Evolutionary conservation across 1,140 invertebrate species (phyloP), one percentile per base, ranked within the genome.

Genomic region (Sycophaga agraensis): DNA sequence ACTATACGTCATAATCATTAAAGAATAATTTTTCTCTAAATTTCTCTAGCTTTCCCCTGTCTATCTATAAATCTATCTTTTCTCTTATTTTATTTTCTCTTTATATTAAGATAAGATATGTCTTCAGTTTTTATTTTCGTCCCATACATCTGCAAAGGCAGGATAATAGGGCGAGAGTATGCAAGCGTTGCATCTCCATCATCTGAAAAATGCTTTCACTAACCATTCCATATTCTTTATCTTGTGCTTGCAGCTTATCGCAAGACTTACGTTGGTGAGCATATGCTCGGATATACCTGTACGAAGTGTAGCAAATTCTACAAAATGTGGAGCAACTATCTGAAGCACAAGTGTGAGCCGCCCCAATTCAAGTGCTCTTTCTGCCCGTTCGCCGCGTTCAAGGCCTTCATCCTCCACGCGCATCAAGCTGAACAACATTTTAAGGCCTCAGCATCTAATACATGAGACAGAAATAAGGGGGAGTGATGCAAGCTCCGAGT

Each of bases 241-340:
- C 68, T 68, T 69, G 35, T 79, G 77, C 53, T 80, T 78, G 53
- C 78, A 81, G 79, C 76, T n/a, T 80, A 79, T 68, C 78, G 77
- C 57, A 81, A 81, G 71, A 80, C 79, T 70, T 81, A 78, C 72
- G 76, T 80, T 67, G 78, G 77, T 59, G 78, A 80, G 69, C 78
- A 78, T 68, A 73, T 81, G 66, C 74, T 81, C 67, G 78, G 79
- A 64, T 81, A 81, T 66, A 81, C 79, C 31, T 81, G 79, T 68
- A 78, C 76, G 48, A 81, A 80, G 69, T 81, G 79, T 72, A 80
- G 78, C 71, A 81, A 81, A 50, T 81, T 81, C 77, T 80, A 81
- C 77, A 81, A 81, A 72, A 81, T 81, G 79, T 81, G 79, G 79
- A 80, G 78, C 69, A 80, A 81, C 73, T 80, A 81, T 66, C 64